Base-by-base conservation (phyloP, 2,888 invertebrate genomes). In the Celastrina argiolus region DNA sequence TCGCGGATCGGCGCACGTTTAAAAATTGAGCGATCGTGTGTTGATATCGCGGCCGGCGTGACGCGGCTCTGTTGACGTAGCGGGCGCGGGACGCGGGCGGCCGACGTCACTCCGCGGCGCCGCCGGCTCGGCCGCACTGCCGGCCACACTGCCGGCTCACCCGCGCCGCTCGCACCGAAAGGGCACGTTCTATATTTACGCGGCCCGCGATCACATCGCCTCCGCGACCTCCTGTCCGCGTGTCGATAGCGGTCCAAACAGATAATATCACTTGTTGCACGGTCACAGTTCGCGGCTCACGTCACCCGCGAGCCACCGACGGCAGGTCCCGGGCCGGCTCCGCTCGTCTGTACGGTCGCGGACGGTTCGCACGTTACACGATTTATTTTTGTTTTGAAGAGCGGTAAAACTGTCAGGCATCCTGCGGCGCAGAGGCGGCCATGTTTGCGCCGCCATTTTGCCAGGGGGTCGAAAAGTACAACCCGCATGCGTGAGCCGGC, bases 401-500 rank as follows among this genome's bases (percentile, higher is more conserved):
- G 84, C 81, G 84, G 85, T 82, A 79, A 80, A 82, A 85, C 81
- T 81, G 82, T 83, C 82, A 83, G 86, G 85, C 88, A 89, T 87
- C 87, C 87, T 85, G 88, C 86, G 87, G 84, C 88, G 87, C 87
- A 87, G 87, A 85, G 90, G 88, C 90, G 85, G 92, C 91, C 91
- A 92, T 91, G 86, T 91, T 89, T 87, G 81, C 82, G 82, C 86
- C 88, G 92, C 91, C 92, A 92, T 92, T 87, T 92, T 92, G 86
- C 86, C 81, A 84, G 85, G 86, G 87, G 83, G 84, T 83, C 84
- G 81, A 82, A 79, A 80, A 83, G 84, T 83, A 84, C 82, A 83
- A 83, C 84, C 88, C 88, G 91, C 91, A 91, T 88, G 91, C 88
- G 89, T 89, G 85, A 87, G 87, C 81, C 87, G 87, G 81, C 81